Evolutionary conservation across 2,888 invertebrate genomes (phyloP), one percentile per base, ranked within the genome.

Genomic region (Germaria angustata): DNA sequence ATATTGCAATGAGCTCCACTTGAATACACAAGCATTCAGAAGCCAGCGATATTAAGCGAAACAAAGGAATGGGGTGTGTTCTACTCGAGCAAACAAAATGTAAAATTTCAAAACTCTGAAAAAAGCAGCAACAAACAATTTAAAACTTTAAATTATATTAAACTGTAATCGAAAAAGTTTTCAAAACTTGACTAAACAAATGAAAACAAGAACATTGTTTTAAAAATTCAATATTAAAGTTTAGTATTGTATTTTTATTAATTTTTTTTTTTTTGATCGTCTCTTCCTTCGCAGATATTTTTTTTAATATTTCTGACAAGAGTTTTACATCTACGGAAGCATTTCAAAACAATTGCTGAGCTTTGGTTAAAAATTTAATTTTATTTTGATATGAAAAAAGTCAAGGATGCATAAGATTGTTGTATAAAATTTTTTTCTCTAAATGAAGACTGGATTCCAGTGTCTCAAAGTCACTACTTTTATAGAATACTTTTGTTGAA

Each of bases 81-180:
- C 36, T 15, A 39, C 11, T 41, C 55, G 32, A 71, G 51, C 34
- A 53, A 79, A 59, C 20, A 41, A 32, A 75, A 82, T 79, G 59
- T 61, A 51, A 73, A 81, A 59, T 61, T 57, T 71, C 15, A 75
- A 53, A 75, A 65, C 28, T 36, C 51, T 41, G 15, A 15, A 32
- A 24, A 49, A 2, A 72, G 53, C 32, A 49, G 20, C 46, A 75
- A 15, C 39, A 17, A 53, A 53, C 3, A 71, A 36, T 3, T 20
- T n/a, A 41, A 77, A 81, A 81, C 77, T 82, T 79, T 76, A 82
- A 82, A 82, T 82, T 71, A 79, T 82, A 82, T 82, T 82, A 82
- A 82, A 82, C 49, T 82, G 82, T 82, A 82, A 82, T 82, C 82
- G 82, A 82, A 82, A 82, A 82, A 82, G 71, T 82, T 82, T 82